Base-by-base conservation (phyloP, 2,888 invertebrate genomes). In the Drosophila limbata region DNA sequence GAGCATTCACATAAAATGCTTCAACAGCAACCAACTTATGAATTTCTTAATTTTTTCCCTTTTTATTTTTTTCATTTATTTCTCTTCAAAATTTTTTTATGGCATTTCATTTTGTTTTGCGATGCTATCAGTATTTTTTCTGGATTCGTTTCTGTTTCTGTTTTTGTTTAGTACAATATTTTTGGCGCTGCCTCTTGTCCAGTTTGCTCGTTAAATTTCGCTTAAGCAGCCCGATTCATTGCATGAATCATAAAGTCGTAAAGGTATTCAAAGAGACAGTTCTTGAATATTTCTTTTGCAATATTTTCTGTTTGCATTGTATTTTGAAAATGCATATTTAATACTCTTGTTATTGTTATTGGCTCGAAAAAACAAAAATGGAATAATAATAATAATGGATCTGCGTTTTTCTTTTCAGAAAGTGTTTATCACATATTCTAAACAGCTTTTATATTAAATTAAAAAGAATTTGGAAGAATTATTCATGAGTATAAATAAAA, bases 21-120 rank as follows among this genome's bases (percentile, higher is more conserved):
- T 88, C 85, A 84, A 55, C 84, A 63, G 85, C 79, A 63, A 62
- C 45, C 45, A 72, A 69, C 73, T 79, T 81, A 87, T 84, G 89
- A 81, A 77, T 86, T 79, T 86, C 77, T 81, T 76, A 73, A 77
- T 78, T 72, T 67, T 70, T 66, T 4, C 19, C 10, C 39, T 6
- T 53, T 13, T 21, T 5, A 5, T 47, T 4, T 37, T 73, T 28
- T 48, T 11, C 31, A 13, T 33, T 57, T 9, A 19, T 69, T 56
- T 51, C 39, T 15, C 31, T 10, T 56, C 40, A 48, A 28, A 48
- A 59, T 40, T 71, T 69, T 73, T 81, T 88, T 88, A 77, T 81
- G 78, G 81, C 71, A 72, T 66, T 79, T 78, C 81, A 70, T 66
- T 81, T 81, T 73, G 78, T 65, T 69, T 51, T 53, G 72, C 68